Base-by-base conservation (phyloP, 2,797 vertebrate species). In the Danio tinwini region DNA sequence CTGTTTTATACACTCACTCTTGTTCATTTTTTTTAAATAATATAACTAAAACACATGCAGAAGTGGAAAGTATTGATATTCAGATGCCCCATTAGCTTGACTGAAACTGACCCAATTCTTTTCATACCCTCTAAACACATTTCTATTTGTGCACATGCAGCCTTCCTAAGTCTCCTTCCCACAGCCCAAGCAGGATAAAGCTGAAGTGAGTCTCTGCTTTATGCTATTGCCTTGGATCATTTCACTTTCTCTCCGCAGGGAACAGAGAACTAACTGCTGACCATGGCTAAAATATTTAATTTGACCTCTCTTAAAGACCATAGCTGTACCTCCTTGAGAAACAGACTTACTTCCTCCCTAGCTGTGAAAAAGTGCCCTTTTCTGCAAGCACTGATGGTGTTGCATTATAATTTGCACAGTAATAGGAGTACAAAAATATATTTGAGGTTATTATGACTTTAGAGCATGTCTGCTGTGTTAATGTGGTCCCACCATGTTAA, bases 361-460 rank as follows among this genome's bases (percentile, higher is more conserved):
- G 17, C 67, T 40, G 10, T 74, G 11, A 50, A 74, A 40, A 37
- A 8, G 11, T 42, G 21, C 55, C 40, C 39, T 77, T 65, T 81
- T 68, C 75, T 80, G 68, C 42, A 76, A 49, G 49, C 58, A 77
- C 45, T 14, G 19, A 47, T 67, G 29, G 42, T 68, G 61, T 44
- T 80, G 73, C 61, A 80, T 83, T 59, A 67, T 6, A 80, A 76
- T 70, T 65, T 53, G 17, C 11, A 45, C 47, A 44, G 49, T 58
- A 64, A 63, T 37, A 44, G 8, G 21, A 70, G 17, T 58, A 44
- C 86, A 86, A 87, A 91, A 89, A 84, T 89, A 90, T 8, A 53
- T 53, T 89, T 92, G 91, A 92, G 90, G 92, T 93, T 91, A 89
- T 93, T 91, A 92, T 89, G 87, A 93, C 91, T 93, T 92, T 87